Base-by-base conservation (phyloP, 2,113 vertebrate genomes). In the Maccullochella peelii region DNA sequence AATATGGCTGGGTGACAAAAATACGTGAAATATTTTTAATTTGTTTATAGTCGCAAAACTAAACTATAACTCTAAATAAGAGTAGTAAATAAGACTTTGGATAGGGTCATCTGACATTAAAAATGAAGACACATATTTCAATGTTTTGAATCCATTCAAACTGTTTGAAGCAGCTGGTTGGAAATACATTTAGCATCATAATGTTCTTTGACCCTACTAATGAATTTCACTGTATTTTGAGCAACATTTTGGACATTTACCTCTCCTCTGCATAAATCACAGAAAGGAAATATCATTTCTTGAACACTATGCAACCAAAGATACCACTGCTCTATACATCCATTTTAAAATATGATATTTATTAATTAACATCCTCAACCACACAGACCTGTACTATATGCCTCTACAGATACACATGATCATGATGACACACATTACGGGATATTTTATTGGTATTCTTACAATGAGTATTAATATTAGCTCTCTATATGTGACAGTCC, bases 1-100 rank as follows among this genome's bases (percentile, higher is more conserved):
- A 69, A 62, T 79, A 61, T 11, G 47, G 54, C 69, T 68, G 40
- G 21, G 16, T 38, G 30, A 61, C n/a, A 58, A 15, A 50, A 66
- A 49, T 36, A 42, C 49, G 6, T 67, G 33, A 44, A 27, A 67
- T 77, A 14, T n/a, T 52, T 5, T 59, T 25, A 21, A 36, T 49
- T 38, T 50, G 20, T 6, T 75, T 25, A 36, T 49, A 49, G n/a
- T 42, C 14, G 42, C 33, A 57, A 57, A 57, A 25, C 23, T 23
- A 15, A 44, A 59, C 44, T 33, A 1, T 9, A 38, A 16, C 47
- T 40, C 21, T n/a, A n/a, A n/a, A n/a, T n/a, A n/a, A n/a, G n/a
- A n/a, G n/a, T n/a, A n/a, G n/a, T n/a, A n/a, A 73, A 42, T 62
- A 10, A 4, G 16, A 38, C 8, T 38, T 38, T 62, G 16, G 18